Conservation (phyloP, 2,888 invertebrate species). For the Tuta absoluta region DNA sequence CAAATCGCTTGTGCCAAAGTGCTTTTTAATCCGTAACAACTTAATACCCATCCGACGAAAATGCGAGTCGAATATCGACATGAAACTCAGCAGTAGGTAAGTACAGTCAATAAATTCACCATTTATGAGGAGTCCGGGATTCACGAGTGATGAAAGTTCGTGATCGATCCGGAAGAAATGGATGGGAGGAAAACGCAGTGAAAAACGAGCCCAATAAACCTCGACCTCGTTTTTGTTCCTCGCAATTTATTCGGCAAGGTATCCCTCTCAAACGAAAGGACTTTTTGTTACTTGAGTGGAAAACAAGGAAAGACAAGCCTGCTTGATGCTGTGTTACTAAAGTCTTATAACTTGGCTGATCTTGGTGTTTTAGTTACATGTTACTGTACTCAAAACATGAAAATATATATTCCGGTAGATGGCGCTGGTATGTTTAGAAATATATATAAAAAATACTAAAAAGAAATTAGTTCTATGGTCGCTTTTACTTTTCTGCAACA, state of each 20-base stretch:
- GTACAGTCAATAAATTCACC: conserved; percentile 16
- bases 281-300: conserved; percentile 12
- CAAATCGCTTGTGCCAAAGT: conserved; percentile 12
- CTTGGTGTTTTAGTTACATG: background rate
- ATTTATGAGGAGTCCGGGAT: conserved; percentile 23
- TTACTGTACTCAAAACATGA: background rate
- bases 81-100: conserved; percentile 1
- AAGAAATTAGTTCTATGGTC: no score
- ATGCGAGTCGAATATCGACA: conserved; percentile 3
- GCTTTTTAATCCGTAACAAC: conserved; percentile 17
- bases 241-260: conserved; percentile 25
- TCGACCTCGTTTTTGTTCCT: conserved; percentile 26
- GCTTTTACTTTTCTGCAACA: no score
- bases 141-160: conserved; percentile 22
- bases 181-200: conserved; percentile 25
- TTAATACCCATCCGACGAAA: conserved; percentile 1
- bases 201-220: conserved; percentile 29
- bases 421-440: no score
- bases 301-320: background rate
- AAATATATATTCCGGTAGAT: no score
- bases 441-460: no score
- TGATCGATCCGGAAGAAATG: conserved; percentile 20
- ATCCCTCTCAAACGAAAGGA: conserved; percentile 4
- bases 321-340: background rate
- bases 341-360: background rate